A percentile compares a stretch with the other conserved stretches of the same genome.
phyloP scores from a whole-genome alignment of 2,888 invertebrate species.

The Melanotus villosus region DNA sequence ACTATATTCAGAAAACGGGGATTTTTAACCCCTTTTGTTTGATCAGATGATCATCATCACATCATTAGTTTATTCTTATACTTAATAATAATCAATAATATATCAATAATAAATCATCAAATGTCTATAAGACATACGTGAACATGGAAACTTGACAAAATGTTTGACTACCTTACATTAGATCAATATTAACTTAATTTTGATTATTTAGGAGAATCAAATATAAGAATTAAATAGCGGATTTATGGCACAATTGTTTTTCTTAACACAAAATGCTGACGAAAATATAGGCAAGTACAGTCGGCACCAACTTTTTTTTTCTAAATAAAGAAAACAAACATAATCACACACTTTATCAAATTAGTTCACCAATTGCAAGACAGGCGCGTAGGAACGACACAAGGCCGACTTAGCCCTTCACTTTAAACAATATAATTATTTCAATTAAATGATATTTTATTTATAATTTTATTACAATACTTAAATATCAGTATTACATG shows the following conservation, averaged over 20 bases:
- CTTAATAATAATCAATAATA: conserved; percentile 69
- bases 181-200: conserved; percentile 34
- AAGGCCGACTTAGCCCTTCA: conserved; percentile 39
- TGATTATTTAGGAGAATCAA: conserved; percentile 43
- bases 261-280: conserved; percentile 38
- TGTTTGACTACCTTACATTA: conserved; percentile 63
- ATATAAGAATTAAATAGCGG: conserved; percentile 45
- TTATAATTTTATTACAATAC: conserved; percentile 51
- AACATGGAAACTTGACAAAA: conserved; percentile 68
- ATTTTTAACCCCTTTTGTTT: conserved; percentile 68
- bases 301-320: conserved; percentile 57
- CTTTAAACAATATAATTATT: conserved; percentile 55
- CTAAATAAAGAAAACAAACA: conserved; percentile 48
- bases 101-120: conserved; percentile 65
- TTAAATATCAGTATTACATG: conserved; percentile 52
- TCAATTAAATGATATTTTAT: conserved; percentile 63
- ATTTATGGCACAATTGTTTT: conserved; percentile 53
- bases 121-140: conserved; percentile 68
- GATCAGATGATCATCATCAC: conserved; percentile 81
- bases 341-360: conserved; percentile 68
- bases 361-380: conserved; percentile 64
- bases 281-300: conserved; percentile 60
- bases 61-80: conserved; percentile 73
- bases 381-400: conserved; percentile 60
- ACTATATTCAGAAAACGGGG: conserved; percentile 79